Percentiles rank a stretch among this genome's conserved stretches.
Evolutionary conservation across 1,140 invertebrate species (phyloP).

Genomic region (Steinernema feltiae): DNA sequence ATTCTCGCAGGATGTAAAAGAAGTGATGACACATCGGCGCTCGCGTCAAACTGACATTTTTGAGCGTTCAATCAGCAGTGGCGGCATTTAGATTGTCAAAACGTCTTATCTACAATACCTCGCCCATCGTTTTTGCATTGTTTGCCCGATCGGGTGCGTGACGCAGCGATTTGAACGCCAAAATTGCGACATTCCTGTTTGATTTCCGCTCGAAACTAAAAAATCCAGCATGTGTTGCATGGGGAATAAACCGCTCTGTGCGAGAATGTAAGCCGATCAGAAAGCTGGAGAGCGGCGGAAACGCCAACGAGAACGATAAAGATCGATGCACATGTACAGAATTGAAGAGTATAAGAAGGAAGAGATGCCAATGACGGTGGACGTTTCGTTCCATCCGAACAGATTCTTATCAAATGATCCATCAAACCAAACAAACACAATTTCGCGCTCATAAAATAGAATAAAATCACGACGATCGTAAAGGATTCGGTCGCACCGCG

Average conservation of each 20-base stretch:
- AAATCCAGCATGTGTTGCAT: background rate
- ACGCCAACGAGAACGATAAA: background rate
- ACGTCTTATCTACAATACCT: conserved; percentile 10
- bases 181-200: background rate
- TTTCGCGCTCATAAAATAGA: background rate
- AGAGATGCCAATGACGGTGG: background rate
- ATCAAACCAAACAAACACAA: conserved; percentile 8
- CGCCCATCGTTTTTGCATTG: conserved; percentile 8
- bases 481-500: background rate
- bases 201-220: background rate
- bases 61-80: conserved; percentile 3
- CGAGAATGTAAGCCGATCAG: background rate
- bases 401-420: conserved; percentile 13
- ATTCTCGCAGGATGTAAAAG: background rate
- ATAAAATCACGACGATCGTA: background rate
- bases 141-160: background rate
- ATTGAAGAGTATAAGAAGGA: conserved; percentile 7
- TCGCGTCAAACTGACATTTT: background rate
- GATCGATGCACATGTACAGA: background rate
- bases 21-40: conserved; percentile 9
- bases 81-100: background rate
- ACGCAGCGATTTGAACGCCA: background rate
- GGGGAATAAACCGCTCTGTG: too few relatives aligned
- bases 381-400: background rate
- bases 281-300: background rate